A percentile compares a stretch with the other conserved stretches of the same genome.
phyloP scores from a whole-genome alignment of 2,888 invertebrate species.

The Caenorhabditis sinica region DNA sequence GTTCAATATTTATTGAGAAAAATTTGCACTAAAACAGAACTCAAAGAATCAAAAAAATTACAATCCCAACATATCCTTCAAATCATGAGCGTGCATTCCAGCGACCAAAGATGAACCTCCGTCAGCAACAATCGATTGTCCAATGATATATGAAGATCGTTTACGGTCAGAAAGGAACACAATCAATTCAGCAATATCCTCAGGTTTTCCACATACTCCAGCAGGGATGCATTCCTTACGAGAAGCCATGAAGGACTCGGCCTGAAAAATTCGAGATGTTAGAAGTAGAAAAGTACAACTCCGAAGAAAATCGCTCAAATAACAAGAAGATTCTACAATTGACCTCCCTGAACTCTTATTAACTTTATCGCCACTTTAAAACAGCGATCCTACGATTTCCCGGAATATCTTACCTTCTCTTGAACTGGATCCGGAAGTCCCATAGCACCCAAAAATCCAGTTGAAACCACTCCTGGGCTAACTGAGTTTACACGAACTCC shows the following conservation, averaged over 20 bases:
- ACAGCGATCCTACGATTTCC: background rate
- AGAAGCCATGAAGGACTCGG: conserved; percentile 4
- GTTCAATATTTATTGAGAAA: too few relatives aligned
- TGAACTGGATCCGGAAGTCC: conserved; percentile 32
- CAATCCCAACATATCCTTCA: conserved; percentile 18
- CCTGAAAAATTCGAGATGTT: conserved; percentile 10
- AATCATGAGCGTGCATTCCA: conserved; percentile 33
- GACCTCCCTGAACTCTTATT: background rate
- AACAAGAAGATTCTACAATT: too few relatives aligned
- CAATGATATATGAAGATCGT: conserved; percentile 23
- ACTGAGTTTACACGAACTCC: conserved; percentile 62
- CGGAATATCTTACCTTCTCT: conserved; percentile 3
- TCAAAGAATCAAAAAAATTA: background rate
- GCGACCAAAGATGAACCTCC: conserved; percentile 16
- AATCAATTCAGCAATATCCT: conserved; percentile 28
- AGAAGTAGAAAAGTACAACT: too few relatives aligned
- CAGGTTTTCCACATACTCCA: conserved; percentile 21
- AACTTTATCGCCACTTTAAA: background rate
- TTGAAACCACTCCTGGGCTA: conserved; percentile 39
- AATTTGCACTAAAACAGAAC: too few relatives aligned
- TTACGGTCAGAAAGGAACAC: conserved; percentile 28
- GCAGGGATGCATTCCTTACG: conserved; percentile 24
- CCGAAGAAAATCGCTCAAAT: too few relatives aligned
- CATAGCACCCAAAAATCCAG: conserved; percentile 48
- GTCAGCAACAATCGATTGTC: conserved; percentile 32